These are phyloP conservation scores for Enoplosus armatus DNA, from an alignment of 2,797 vertebrate genomes.

Conservation along the genomic window DNA sequence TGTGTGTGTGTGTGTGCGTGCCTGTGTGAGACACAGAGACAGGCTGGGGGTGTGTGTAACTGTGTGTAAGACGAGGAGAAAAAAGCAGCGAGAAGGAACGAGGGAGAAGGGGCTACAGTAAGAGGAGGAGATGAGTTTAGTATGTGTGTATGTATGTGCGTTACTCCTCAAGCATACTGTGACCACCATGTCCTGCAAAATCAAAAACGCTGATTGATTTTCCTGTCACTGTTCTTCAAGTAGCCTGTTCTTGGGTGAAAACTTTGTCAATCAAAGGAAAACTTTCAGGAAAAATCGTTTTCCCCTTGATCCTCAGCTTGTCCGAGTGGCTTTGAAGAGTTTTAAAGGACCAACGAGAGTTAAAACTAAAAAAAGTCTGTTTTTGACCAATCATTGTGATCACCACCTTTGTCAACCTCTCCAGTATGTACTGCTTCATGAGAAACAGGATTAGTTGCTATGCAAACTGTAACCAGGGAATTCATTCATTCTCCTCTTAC, in stretches of 20 bases:
- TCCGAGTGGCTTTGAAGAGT: not conserved
- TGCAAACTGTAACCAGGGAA: slow-evolving; percentile 57
- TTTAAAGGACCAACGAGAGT: not conserved
- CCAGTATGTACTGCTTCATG: slow-evolving; percentile 14
- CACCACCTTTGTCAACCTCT: not conserved
- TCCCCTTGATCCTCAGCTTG: not conserved
- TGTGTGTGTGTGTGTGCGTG: slow-evolving; percentile 26
- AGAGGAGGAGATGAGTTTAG: slow-evolving; percentile 46
- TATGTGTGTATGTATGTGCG: not conserved
- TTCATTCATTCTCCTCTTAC: slow-evolving; percentile 44
- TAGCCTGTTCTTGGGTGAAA: not conserved
- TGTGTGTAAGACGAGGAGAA: slow-evolving; percentile 63
- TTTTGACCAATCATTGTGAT: not conserved
- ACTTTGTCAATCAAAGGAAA: not conserved
- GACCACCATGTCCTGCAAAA: slow-evolving; percentile 2
- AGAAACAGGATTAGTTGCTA: slow-evolving; percentile 48
- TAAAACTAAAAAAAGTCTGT: not conserved
- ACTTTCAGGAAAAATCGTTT: not conserved
- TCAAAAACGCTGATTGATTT: slow-evolving; percentile 9
- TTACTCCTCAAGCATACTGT: not conserved
- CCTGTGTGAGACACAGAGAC: slow-evolving; percentile 44
- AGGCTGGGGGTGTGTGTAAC: slow-evolving; percentile 54
- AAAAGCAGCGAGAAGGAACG: slow-evolving; percentile 54
- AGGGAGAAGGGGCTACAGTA: slow-evolving; percentile 39
- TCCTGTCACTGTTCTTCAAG: not conserved